These are phyloP conservation scores for Trissolcus basalis DNA, from an alignment of 1,140 invertebrate genomes.

Conservation along the genomic window DNA sequence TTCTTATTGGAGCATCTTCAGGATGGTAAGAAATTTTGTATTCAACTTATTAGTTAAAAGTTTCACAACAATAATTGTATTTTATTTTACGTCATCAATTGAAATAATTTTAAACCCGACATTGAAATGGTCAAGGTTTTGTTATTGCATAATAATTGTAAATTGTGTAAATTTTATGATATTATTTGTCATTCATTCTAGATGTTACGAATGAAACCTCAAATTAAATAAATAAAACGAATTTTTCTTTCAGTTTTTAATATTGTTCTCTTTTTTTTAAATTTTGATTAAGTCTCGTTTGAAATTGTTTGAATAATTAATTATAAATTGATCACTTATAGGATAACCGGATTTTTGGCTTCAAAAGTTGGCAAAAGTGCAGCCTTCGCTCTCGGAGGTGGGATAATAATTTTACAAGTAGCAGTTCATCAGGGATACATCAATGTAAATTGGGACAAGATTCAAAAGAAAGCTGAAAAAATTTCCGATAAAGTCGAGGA, in stretches of 20 bases:
- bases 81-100: no score
- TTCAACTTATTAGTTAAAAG: not conserved
- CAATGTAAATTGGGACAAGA: constrained; percentile 91
- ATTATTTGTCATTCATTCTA: no score
- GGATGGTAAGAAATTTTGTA: constrained; percentile 86
- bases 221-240: no score
- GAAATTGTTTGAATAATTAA: no score
- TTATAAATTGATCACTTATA: constrained; percentile 66
- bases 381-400: constrained; percentile 90
- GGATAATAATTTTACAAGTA: constrained; percentile 91
- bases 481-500: constrained; percentile 88
- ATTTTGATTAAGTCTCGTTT: no score
- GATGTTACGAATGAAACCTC: no score
- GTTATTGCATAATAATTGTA: not conserved
- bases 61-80: no score
- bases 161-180: no score
- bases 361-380: constrained; percentile 95
- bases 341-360: constrained; percentile 91
- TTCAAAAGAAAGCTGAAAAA: constrained; percentile 88
- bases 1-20: constrained; percentile 88
- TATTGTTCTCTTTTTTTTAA: no score
- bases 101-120: no score
- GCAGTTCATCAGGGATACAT: constrained; percentile 95
- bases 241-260: no score
- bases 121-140: not conserved